Conservation (phyloP, 2,797 vertebrate species). For the Artibeus jamaicensis region DNA sequence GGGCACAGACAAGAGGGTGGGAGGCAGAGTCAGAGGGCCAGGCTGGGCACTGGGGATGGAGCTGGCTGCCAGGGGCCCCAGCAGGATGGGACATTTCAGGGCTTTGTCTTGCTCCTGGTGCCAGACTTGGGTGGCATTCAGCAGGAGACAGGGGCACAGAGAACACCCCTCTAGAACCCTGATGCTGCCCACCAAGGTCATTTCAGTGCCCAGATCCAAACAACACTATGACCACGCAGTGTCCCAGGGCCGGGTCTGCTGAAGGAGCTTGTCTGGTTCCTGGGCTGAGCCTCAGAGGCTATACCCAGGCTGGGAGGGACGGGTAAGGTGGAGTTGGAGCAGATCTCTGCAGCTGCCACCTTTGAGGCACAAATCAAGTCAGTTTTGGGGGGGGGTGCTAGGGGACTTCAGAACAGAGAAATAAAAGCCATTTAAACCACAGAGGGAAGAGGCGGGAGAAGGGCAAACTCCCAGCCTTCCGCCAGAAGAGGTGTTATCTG, state of each 20-base stretch:
- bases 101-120: background rate
- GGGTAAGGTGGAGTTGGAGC: background rate
- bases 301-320: background rate
- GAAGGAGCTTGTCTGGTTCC: background rate
- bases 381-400: background rate
- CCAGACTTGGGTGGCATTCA: background rate
- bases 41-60: background rate
- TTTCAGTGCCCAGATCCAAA: background rate
- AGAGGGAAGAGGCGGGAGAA: conserved; percentile 1
- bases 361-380: background rate
- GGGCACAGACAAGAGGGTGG: background rate
- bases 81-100: background rate
- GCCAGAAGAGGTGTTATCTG: conserved; percentile 78
- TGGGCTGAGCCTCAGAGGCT: background rate
- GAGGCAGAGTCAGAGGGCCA: background rate
- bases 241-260: background rate
- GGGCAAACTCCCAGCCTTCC: conserved; percentile 53
- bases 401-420: conserved; percentile 8
- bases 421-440: background rate
- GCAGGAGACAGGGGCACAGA: background rate
- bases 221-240: background rate
- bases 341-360: background rate
- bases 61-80: background rate
- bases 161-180: background rate
- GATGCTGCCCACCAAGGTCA: background rate